Base-by-base conservation (phyloP, 2,113 vertebrate species). In the Oostethus manadensis region DNA sequence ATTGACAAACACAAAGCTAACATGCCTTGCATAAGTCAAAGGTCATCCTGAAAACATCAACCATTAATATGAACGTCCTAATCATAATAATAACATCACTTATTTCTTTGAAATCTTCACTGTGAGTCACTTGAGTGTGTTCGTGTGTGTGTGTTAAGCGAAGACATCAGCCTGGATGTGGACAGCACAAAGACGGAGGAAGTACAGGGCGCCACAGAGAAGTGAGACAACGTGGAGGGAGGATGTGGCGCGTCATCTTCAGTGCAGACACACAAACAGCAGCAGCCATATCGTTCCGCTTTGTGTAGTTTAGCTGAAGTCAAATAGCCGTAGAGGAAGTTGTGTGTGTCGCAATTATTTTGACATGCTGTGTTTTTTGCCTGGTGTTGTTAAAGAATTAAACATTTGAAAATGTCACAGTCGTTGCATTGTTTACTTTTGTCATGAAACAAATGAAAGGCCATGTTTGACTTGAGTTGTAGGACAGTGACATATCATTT, bases 81-180 rank as follows among this genome's bases (percentile, higher is more conserved):
- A 5, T 26, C 23, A 26, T 38, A 38, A 38, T 9, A 38, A 38
- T 38, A 38, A 38, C 35, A 38, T 11, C 1, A 14, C 8, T 13
- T 14, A 42, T 42, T 42, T 14, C 11, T 42, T 42, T 42, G 11
- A 14, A 14, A 42, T 42, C 13, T 42, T 42, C 4, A 42, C 38
- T 14, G 62, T 79, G n/a, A 46, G 45, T 46, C 48, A 23, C 20
- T 11, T 21, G 1, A 21, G 10, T 18, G 2, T 10, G n/a, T 40
- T 14, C 4, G 8, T 21, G 35, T 20, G 15, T 11, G 17, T 14
- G 11, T 61, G 38, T 56, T 15, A 58, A 83, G 68, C 68, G 47
- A 66, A 40, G 65, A 76, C 43, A 17, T 71, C 62, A 59, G 49
- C n/a, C 55, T 53, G 65, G 55, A 64, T 22, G 35, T 48, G 55